Base-by-base conservation (phyloP, 2,888 invertebrate species). In the Tipula lateralis region DNA sequence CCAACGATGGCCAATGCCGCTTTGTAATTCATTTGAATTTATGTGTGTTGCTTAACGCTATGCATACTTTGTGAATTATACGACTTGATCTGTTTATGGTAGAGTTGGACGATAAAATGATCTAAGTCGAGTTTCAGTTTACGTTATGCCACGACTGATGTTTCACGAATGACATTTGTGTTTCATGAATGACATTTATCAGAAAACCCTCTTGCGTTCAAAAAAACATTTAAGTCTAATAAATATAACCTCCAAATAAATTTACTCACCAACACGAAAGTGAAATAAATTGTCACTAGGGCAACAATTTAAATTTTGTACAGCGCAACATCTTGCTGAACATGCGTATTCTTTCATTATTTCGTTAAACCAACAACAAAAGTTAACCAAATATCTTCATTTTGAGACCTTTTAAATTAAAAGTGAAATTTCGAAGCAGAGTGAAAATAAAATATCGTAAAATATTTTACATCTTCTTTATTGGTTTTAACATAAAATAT, bases 1-100 rank as follows among this genome's bases (percentile, higher is more conserved):
- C 94, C 92, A 1, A 91, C 88, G 87, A 96, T 93, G 85, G 94
- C 96, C 88, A 93, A 88, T 29, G 92, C 90, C 84, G 95, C 94
- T 90, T 94, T 95, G 87, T 93, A n/a, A 32, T 82, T 83, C 83
- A 83, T 82, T 82, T 30, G 13, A 13, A 13, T 29, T 5, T 29
- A n/a, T 82, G 5, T 13, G 1, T n/a, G 82, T 13, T 66, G 32
- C 13, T 6, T 1, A 9, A 1, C 9, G 7, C 9, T 66, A 44
- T 39, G n/a, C 5, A 44, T 16, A 16, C 34, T 6, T 13, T 44
- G 44, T n/a, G n/a, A n/a, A 44, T 44, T 4, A 44, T 44, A 19
- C 66, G 24, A 9, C 9, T 66, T 24, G 19, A 66, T 24, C 24
- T 24, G 4, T 66, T 66, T 24, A 24, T 24, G 19, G 66, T 66